phyloP scores from a whole-genome alignment of 2,888 invertebrate genomes.

The Stenotaenia linearis region DNA sequence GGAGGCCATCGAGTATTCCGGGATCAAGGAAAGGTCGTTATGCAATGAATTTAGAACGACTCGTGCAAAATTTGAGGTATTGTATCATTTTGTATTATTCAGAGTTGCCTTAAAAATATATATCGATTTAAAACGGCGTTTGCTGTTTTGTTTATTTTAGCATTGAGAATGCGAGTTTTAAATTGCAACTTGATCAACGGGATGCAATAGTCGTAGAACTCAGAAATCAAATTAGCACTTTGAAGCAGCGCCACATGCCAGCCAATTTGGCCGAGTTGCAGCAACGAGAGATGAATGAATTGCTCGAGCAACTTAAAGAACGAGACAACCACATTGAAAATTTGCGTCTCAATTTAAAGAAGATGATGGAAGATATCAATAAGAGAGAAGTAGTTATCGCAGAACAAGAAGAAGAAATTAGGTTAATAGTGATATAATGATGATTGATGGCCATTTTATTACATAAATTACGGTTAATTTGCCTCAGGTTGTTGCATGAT shows the following conservation, averaged over 20 bases:
- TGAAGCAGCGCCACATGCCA: slow-evolving; percentile 28
- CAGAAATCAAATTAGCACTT: slow-evolving; percentile 24
- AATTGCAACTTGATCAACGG: slow-evolving; percentile 29
- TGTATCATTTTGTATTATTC: not conserved
- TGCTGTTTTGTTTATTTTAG: not conserved
- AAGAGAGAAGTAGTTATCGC: not conserved
- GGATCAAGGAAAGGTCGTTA: slow-evolving; percentile 27
- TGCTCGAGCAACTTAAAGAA: slow-evolving; percentile 8
- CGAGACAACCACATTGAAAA: slow-evolving; percentile 13
- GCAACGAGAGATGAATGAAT: slow-evolving; percentile 26
- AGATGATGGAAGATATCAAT: not conserved
- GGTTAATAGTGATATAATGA: not conserved
- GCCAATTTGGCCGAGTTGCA: slow-evolving; percentile 8
- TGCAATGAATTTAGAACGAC: slow-evolving; percentile 30
- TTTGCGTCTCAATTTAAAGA: not conserved
- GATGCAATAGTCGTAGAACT: slow-evolving; percentile 14
- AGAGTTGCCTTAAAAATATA: too few species aligned
- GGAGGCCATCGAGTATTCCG: slow-evolving; percentile 8
- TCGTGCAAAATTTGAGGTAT: slow-evolving; percentile 28
- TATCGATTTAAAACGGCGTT: too few species aligned
- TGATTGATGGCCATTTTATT: too few species aligned
- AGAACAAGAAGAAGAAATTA: not conserved
- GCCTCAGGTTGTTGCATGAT: not conserved
- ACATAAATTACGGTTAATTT: too few species aligned
- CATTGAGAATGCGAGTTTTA: slow-evolving; percentile 32